Evolutionary conservation across 2,797 vertebrate species (phyloP), one percentile per base, ranked within the genome.

Genomic region (Tamandua tetradactyla): DNA sequence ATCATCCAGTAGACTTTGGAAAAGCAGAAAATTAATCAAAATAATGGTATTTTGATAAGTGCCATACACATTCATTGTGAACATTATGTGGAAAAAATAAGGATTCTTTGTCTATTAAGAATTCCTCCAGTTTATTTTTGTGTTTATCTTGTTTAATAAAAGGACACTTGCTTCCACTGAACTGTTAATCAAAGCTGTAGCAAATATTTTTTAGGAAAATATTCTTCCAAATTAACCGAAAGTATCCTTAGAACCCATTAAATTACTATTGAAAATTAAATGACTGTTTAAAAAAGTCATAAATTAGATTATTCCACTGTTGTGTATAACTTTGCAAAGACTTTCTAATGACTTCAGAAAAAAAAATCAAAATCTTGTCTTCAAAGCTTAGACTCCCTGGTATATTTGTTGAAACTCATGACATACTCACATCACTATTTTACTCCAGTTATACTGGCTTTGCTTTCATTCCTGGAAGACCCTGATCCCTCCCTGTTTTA

Each of bases 321-420:
- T 72, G 1, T 15, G 0, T 30, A 22, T 62, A 84, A 37, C 52
- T 22, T 47, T 72, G 1, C 1, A 27, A 66, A 57, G 30, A 0
- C 7, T 71, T 57, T 22, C 7, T 82, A 74, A 42, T 74, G 27
- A 68, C 40, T n/a, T 87, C 8, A 91, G 59, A 68, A 91, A 87
- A 61, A 82, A 52, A 27, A 7, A n/a, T 32, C 20, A 76, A 27
- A 61, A 22, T 37, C 15, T 5, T 79, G 23, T 3, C 22, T 89
- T 76, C 32, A 47, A 22, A 35, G 5, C 2, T 15, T 42, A 8
- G 2, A 57, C 0, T 11, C 2, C 14, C 8, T 2, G 64, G 15
- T 14, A 13, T 37, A 7, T 75, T 52, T 68, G 14, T 32, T 40
- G 10, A 40, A 11, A 69, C 4, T 87, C 59, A 1, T 71, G 13